Base-by-base conservation (phyloP, 2,113 vertebrate genomes). In the Hemibagrus wyckioides region DNA sequence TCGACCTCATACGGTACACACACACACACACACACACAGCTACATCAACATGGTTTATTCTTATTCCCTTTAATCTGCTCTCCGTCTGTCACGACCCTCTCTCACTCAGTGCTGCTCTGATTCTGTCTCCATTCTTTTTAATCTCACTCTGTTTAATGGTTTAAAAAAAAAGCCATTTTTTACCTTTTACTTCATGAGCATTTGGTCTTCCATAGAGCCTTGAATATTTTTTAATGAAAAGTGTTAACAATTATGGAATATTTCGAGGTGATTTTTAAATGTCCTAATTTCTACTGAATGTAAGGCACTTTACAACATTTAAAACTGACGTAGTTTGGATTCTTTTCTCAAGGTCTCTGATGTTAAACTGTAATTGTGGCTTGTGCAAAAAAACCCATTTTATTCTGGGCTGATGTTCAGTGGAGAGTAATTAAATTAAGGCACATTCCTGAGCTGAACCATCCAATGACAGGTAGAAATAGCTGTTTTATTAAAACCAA, bases 1-100 rank as follows among this genome's bases (percentile, higher is more conserved):
- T 99, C 41, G 98, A 99, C 93, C 95, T 99, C 87, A 98, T 99
- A 92, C 94, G 98, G 98, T 99, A 69, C 48, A 56, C 77, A 86
- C 44, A 67, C 61, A 84, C 65, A 33, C n/a, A n/a, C 15, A 19
- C 28, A 73, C n/a, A 33, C 41, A 61, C 13, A 36, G 4, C 10
- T 6, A 4, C 3, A 77, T 11, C 41, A 48, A 23, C n/a, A 13
- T 10, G n/a, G n/a, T 80, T 80, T 36, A 33, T 80, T 54, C 48
- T 52, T 48, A 30, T 28, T 73, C 14, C 0, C 14, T 52, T 30
- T 81, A 81, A 81, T 81, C 79, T 81, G 10, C 54, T 59, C 33
- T 57, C 23, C 54, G 57, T 81, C 79, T 81, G 54, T 28, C 54
- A 39, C 1, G 30, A 56, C 33, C 25, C 54, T 28, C 33, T 57